Conservation (phyloP, 1,140 invertebrate genomes). For the Dreissena polymorpha region DNA sequence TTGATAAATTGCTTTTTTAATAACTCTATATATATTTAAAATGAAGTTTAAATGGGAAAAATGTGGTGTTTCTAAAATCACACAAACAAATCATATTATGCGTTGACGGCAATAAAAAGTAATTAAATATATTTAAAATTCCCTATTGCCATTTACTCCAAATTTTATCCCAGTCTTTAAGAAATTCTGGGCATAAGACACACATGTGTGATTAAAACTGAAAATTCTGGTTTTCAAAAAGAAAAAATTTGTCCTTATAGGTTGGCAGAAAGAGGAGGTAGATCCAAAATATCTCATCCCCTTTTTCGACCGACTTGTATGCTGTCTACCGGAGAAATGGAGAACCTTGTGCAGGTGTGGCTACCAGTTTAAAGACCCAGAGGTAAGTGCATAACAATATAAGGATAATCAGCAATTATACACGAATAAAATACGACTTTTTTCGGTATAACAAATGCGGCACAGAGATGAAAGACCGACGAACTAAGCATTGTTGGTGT, state of each 20-base stretch:
- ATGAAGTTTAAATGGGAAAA: no score
- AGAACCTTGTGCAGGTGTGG: conserved; percentile 60
- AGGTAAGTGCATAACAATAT: conserved; percentile 46
- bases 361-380: conserved; percentile 58
- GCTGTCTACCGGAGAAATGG: conserved; percentile 64
- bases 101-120: neutral
- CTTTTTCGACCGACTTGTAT: conserved; percentile 69
- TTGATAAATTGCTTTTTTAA: no score
- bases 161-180: neutral
- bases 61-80: no score
- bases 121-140: neutral
- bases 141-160: neutral
- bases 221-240: neutral
- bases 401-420: no score
- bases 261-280: conserved; percentile 53
- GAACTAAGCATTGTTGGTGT: no score
- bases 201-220: neutral
- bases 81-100: neutral
- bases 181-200: neutral
- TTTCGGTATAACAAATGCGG: no score
- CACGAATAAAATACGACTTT: no score
- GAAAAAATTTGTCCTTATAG: neutral
- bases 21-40: no score
- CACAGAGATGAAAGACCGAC: no score
- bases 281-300: conserved; percentile 73